Percentiles rank a stretch among this genome's conserved stretches.
These are phyloP conservation scores for Passerina amoena DNA, from an alignment of 2,113 vertebrate species.

Conservation along the genomic window DNA sequence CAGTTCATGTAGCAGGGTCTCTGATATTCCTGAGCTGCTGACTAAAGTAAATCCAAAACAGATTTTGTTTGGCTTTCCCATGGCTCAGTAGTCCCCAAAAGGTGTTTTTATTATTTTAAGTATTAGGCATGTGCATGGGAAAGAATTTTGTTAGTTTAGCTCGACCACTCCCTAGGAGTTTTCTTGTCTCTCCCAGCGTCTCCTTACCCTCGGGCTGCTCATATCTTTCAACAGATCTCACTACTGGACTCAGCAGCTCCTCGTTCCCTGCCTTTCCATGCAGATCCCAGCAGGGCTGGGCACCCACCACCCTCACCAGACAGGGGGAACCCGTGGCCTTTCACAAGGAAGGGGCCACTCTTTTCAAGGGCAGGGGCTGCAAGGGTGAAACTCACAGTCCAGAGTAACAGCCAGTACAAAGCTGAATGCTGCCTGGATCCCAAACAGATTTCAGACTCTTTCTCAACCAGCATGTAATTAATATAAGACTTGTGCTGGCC, in stretches of 20 bases:
- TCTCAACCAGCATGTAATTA: not conserved
- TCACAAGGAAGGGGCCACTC: not conserved
- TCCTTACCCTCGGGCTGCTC: slow-evolving; percentile 48
- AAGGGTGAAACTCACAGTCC: not conserved
- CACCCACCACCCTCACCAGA: not conserved
- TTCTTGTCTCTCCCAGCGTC: slow-evolving; percentile 44
- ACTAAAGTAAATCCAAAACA: slow-evolving; percentile 32
- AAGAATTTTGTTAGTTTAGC: slow-evolving; percentile 68
- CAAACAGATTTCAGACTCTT: not conserved
- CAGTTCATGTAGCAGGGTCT: not conserved
- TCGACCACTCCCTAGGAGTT: slow-evolving; percentile 54
- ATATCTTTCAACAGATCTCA: slow-evolving; percentile 31
- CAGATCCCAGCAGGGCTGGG: not conserved
- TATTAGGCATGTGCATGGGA: slow-evolving; percentile 64
- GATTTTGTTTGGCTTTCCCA: slow-evolving; percentile 66
- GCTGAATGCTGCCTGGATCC: not conserved
- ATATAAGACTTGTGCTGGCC: not conserved
- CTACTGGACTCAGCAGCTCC: slow-evolving; percentile 31
- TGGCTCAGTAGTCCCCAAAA: slow-evolving; percentile 40
- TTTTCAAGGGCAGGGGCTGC: not conserved
- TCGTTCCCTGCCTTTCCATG: not conserved
- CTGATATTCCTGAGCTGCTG: not conserved
- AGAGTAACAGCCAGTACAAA: not conserved
- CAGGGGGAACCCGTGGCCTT: not conserved
- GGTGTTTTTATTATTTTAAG: slow-evolving; percentile 67